Percentiles rank a stretch among this genome's conserved stretches.
Conservation (phyloP, 35 echinoderm and acorn worm species). For the Lytechinus pictus region DNA sequence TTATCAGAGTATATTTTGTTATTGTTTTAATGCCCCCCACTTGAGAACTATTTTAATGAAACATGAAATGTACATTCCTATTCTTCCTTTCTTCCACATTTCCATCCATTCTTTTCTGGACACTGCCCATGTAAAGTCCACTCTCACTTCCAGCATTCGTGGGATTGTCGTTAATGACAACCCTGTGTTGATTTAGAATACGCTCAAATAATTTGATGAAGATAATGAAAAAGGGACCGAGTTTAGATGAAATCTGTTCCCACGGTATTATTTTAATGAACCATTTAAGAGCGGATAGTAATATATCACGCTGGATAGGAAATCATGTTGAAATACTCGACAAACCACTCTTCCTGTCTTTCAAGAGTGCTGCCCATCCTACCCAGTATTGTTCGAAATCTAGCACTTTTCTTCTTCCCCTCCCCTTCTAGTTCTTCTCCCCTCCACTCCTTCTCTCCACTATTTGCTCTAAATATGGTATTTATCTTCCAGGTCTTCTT, state of each 20-base stretch:
- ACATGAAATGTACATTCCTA: not conserved
- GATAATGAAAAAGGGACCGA: not conserved
- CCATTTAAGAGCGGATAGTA: not conserved
- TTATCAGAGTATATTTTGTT: not conserved
- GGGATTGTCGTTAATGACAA: not conserved
- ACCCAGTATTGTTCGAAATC: not conserved
- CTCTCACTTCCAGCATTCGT: not conserved
- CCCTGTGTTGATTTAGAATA: not conserved
- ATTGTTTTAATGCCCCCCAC: not conserved
- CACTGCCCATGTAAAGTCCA: not conserved
- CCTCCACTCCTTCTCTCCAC: too few species aligned
- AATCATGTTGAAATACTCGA: slow-evolving; percentile 3
- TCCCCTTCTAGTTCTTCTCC: too few species aligned
- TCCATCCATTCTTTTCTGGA: not conserved
- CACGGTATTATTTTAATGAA: slow-evolving; percentile 3
- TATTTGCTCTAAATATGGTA: too few species aligned
- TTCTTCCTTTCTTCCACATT: not conserved
- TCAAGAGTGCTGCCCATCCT: not conserved
- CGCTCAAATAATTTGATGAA: not conserved
- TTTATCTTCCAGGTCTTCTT: too few species aligned
- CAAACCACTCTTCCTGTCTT: not conserved
- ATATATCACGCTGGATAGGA: not conserved
- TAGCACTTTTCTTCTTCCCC: not conserved
- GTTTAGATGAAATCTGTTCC: not conserved
- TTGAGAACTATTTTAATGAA: not conserved